Percentiles rank a stretch among this genome's conserved stretches.
phyloP scores from a whole-genome alignment of 1,140 invertebrate species.

The Meloidogyne chitwoodi region DNA sequence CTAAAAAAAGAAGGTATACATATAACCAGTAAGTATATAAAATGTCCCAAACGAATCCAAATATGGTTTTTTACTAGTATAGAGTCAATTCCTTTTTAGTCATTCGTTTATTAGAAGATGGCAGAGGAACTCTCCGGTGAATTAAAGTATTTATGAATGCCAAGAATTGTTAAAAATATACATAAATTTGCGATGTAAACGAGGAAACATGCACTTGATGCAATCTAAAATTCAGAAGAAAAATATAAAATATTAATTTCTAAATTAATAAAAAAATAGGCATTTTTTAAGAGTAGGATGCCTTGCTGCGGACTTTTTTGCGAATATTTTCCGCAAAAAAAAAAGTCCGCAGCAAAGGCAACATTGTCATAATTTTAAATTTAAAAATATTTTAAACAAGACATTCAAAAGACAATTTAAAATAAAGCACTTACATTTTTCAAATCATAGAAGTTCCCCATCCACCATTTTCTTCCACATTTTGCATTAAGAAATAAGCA shows the following conservation, averaged over 20 bases:
- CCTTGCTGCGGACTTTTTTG: too few species aligned
- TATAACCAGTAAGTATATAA: background rate
- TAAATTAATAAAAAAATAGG: too few species aligned
- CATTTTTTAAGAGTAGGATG: too few species aligned
- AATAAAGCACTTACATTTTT: conserved; percentile 4
- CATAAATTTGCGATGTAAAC: conserved; percentile 36
- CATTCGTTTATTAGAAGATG: background rate
- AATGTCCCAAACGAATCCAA: background rate
- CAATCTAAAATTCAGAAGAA: conserved; percentile 23
- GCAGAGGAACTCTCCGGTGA: background rate
- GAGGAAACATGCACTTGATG: conserved; percentile 23
- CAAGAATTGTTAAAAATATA: conserved; percentile 24
- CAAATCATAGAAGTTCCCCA: conserved; percentile 25
- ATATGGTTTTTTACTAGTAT: background rate
- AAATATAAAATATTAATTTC: too few species aligned
- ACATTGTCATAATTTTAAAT: background rate
- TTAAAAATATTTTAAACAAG: background rate
- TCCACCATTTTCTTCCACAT: conserved; percentile 27
- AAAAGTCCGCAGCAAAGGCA: too few species aligned
- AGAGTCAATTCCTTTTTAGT: background rate
- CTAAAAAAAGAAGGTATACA: too few species aligned
- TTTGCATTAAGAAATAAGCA: conserved; percentile 32
- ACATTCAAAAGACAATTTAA: background rate
- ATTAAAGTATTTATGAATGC: conserved; percentile 32
- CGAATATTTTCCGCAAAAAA: too few species aligned